A percentile compares a stretch with the other conserved stretches of the same genome.
phyloP scores from a whole-genome alignment of 1,140 invertebrate species.

The Antheraea mylitta region DNA sequence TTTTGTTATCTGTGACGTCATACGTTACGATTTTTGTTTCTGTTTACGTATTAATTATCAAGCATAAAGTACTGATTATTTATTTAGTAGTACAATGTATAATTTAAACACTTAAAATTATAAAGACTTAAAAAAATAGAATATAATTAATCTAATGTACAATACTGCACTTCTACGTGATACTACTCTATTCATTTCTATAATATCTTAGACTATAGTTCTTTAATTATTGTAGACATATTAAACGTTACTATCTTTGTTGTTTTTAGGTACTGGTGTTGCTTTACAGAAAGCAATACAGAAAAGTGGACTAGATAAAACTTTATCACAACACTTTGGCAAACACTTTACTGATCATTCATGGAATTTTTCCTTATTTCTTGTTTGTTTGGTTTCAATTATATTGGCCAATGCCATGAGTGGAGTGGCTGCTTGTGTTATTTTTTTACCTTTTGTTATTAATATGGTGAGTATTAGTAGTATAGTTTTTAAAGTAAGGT shows the following conservation, averaged over 20 bases:
- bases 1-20: too few species aligned
- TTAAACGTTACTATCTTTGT: neutral
- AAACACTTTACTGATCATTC: conserved; percentile 25
- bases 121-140: too few species aligned
- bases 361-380: conserved; percentile 34
- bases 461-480: conserved; percentile 40
- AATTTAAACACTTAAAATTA: too few species aligned
- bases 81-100: too few species aligned
- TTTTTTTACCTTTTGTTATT: conserved; percentile 43
- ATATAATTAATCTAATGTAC: too few species aligned
- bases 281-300: conserved; percentile 33
- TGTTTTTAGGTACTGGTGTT: conserved; percentile 38
- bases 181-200: too few species aligned
- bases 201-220: too few species aligned
- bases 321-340: conserved; percentile 23
- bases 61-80: too few species aligned
- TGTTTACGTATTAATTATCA: too few species aligned
- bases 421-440: conserved; percentile 35
- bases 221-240: too few species aligned
- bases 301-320: conserved; percentile 19
- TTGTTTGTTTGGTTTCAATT: conserved; percentile 32
- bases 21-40: too few species aligned
- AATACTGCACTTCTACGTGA: too few species aligned
- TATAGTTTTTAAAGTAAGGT: neutral
- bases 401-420: conserved; percentile 43